phyloP scores from a whole-genome alignment of 2,113 vertebrate species.

The Cariama cristata region DNA sequence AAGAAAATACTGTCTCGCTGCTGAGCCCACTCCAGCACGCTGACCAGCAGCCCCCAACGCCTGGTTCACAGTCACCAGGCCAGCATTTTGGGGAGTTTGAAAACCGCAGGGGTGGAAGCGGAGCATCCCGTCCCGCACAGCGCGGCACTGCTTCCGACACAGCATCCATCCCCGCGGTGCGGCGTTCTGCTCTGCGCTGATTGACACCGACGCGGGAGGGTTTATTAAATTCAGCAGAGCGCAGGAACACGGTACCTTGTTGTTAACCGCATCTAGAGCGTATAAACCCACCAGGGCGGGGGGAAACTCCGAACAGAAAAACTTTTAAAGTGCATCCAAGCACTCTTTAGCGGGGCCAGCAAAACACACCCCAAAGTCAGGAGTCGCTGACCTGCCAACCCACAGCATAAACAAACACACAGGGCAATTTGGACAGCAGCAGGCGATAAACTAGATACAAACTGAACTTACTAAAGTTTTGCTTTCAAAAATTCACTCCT shows the following conservation, averaged over 20 bases:
- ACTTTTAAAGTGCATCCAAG: neutral
- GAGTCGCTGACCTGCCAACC: neutral
- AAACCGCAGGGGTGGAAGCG: neutral
- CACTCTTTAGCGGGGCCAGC: neutral
- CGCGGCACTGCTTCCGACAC: neutral
- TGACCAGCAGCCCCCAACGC: neutral
- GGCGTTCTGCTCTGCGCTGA: neutral
- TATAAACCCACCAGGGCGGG: neutral
- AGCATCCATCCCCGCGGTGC: neutral
- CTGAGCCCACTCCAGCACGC: neutral
- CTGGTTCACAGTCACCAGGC: neutral
- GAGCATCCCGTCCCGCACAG: neutral
- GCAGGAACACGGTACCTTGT: neutral
- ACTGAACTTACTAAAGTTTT: neutral
- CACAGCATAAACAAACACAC: neutral
- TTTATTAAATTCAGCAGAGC: neutral
- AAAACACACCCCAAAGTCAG: neutral
- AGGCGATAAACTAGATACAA: neutral
- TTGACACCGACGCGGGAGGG: neutral
- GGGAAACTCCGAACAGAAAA: neutral
- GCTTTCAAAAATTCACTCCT: neutral
- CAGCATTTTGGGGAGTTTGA: neutral
- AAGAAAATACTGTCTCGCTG: neutral
- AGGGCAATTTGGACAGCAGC: neutral
- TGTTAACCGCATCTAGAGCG: fast-evolving